Evolutionary conservation across 2,797 vertebrate species (phyloP), one percentile per base, ranked within the genome.

Genomic region (Sebastes kiyomatsui): DNA sequence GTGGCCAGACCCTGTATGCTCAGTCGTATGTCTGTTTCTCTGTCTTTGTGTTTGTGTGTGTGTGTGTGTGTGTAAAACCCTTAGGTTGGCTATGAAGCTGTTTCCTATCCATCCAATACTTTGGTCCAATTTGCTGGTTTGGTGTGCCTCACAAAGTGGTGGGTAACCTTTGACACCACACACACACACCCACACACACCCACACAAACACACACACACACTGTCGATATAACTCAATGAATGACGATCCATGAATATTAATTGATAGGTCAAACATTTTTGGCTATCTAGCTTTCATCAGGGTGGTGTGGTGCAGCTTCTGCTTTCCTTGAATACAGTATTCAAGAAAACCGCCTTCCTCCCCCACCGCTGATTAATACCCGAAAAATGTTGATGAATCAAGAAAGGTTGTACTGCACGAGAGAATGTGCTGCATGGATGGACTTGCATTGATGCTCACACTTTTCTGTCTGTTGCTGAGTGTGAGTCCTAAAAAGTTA

Each of bases 61-160:
- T 67, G 14, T 77, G 8, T 65, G 5, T 65, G n/a, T 80, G 10
- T 67, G 38, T 42, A 14, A 4, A 30, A 27, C 9, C 59, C 16
- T 4, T 25, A 90, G 84, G 67, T 62, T 59, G 27, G 52, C 12
- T 5, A 91, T 87, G 86, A 85, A 69, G 78, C 27, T 54, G 38
- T 28, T 66, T 70, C 25, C 65, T 58, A 28, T 74, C 42, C 20
- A 23, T 56, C 66, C 22, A 23, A 1, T 73, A 0, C 18, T 84
- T 20, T 88, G 87, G 80, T 28, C 25, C 25, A 10, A 4, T 77
- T 58, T 89, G 8, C 78, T 90, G 75, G 4, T 85, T 49, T 42
- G 83, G 22, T 46, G 25, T 61, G 46, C 35, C 7, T 84, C 54
- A 18, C 65, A 66, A 25, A 71, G 25, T 25, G 87, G 92, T 93